Conservation (phyloP, 1,140 invertebrate species). For the Saccostrea echinata region DNA sequence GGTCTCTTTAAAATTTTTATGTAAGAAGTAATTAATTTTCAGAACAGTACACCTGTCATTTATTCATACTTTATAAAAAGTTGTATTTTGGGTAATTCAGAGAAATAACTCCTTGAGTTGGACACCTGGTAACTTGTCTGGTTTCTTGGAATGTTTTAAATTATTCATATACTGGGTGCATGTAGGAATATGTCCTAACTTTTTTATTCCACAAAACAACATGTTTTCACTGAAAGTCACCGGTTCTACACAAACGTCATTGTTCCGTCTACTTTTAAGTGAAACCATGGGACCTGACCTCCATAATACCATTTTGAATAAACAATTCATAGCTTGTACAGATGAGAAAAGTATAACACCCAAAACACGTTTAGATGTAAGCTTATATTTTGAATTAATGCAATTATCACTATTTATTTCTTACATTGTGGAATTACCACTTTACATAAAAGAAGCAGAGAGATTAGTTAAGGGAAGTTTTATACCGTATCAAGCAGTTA, state of each 20-base stretch:
- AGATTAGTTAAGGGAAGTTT: neutral
- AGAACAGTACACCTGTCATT: too few relatives aligned
- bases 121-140: too few relatives aligned
- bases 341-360: neutral
- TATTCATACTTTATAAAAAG: too few relatives aligned
- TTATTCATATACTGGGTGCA: slow-evolving; percentile 33
- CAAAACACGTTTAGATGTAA: neutral
- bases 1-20: too few relatives aligned
- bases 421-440: neutral
- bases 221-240: slow-evolving; percentile 40
- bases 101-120: too few relatives aligned
- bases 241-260: neutral
- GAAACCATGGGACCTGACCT: neutral
- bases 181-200: neutral
- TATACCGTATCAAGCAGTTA: neutral
- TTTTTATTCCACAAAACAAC: too few relatives aligned
- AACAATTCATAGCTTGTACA: neutral
- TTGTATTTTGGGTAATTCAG: too few relatives aligned
- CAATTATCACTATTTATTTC: neutral
- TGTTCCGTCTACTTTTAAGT: too few relatives aligned
- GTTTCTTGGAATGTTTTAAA: too few relatives aligned
- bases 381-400: neutral
- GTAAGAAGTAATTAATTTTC: too few relatives aligned
- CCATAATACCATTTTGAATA: too few relatives aligned
- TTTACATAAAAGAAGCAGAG: neutral